These are phyloP conservation scores for Hyperopisus bebe DNA, from an alignment of 2,113 vertebrate species.

Conservation along the genomic window DNA sequence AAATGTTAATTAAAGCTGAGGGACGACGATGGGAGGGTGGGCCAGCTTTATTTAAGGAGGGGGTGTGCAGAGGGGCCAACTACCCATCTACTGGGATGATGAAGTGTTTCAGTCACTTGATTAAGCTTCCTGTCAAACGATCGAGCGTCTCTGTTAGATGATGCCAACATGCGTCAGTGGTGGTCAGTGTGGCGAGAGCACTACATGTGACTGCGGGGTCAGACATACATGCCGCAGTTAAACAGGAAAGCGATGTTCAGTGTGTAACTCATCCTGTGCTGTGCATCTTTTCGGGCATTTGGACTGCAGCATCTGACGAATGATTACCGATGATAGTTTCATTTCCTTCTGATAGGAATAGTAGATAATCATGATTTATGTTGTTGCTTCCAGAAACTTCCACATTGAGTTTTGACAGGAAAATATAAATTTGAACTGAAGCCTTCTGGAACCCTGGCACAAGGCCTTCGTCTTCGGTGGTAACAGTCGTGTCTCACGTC, in stretches of 20 bases:
- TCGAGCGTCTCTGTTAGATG: not conserved
- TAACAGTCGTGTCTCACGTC: constrained; percentile 38
- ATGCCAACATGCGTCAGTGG: not conserved
- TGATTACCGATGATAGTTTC: not conserved
- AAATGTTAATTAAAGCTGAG: constrained; percentile 61
- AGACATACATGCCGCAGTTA: not conserved
- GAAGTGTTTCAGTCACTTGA: constrained; percentile 9
- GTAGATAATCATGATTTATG: not conserved
- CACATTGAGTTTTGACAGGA: not conserved
- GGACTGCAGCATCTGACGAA: not conserved
- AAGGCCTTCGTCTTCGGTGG: constrained; percentile 19
- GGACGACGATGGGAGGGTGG: constrained; percentile 2
- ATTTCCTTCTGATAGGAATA: not conserved
- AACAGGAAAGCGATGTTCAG: not conserved
- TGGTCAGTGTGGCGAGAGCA: not conserved
- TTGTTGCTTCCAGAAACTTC: not conserved
- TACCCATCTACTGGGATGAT: not conserved
- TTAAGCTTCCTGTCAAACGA: constrained; percentile 1
- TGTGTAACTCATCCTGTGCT: not conserved
- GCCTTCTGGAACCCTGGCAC: not conserved
- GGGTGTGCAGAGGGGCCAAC: not conserved
- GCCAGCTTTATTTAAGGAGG: constrained; percentile 3
- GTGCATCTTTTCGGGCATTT: not conserved
- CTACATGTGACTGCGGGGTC: not conserved
- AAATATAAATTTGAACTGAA: not conserved